phyloP scores from a whole-genome alignment of 2,888 invertebrate genomes.

The Athalia cordata region DNA sequence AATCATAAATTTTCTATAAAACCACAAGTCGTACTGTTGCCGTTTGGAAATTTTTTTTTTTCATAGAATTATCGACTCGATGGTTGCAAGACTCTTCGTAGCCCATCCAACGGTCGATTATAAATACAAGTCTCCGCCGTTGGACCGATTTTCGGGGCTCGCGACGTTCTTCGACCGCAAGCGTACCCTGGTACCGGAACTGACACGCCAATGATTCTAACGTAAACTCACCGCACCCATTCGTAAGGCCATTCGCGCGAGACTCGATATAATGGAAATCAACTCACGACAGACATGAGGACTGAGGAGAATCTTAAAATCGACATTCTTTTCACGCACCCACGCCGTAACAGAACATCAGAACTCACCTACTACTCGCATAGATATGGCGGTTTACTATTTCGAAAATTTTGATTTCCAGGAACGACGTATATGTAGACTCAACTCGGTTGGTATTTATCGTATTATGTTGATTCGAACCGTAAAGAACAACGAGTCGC shows the following conservation, averaged over 20 bases:
- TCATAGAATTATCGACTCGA: too few species aligned
- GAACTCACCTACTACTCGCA: slow-evolving; percentile 4
- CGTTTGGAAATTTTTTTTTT: too few species aligned
- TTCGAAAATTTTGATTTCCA: slow-evolving; percentile 26
- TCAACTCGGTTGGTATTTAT: too few species aligned
- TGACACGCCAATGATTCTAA: slow-evolving; percentile 19
- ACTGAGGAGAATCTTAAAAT: slow-evolving; percentile 20
- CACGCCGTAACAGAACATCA: not conserved
- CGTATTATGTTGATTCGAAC: too few species aligned
- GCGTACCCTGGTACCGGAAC: slow-evolving; percentile 28
- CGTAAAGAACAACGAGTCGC: too few species aligned
- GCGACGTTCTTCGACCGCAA: not conserved
- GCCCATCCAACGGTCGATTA: too few species aligned
- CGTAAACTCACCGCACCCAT: slow-evolving; percentile 33
- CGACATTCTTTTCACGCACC: slow-evolving; percentile 25
- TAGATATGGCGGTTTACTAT: not conserved
- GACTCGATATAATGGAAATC: slow-evolving; percentile 14
- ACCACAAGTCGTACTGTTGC: too few species aligned
- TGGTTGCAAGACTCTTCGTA: too few species aligned
- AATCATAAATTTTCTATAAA: too few species aligned
- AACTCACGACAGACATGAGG: slow-evolving; percentile 4
- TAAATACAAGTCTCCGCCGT: not conserved
- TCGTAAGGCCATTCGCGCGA: slow-evolving; percentile 26
- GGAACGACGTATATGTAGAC: not conserved
- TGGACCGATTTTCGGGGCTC: not conserved